phyloP scores from a whole-genome alignment of 2,888 invertebrate species.

The Cerastis rubricosa region DNA sequence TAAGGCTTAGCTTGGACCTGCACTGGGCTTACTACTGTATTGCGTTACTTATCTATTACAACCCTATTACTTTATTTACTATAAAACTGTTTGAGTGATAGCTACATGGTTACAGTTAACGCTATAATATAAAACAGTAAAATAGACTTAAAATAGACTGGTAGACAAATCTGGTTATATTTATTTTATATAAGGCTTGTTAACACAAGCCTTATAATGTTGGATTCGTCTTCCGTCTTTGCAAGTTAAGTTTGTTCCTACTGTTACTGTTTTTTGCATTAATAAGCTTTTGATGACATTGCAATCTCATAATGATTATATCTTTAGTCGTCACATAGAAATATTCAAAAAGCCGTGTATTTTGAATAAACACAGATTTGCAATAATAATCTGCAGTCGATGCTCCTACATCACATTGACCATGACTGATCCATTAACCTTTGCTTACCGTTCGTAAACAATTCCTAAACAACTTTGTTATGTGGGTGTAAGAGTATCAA shows the following conservation, averaged over 20 bases:
- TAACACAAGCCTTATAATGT: background rate
- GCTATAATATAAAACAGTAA: background rate
- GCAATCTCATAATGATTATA: background rate
- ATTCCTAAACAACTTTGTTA: slow-evolving; percentile 2
- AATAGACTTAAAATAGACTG: background rate
- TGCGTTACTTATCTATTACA: slow-evolving; percentile 46
- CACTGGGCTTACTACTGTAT: slow-evolving; percentile 38
- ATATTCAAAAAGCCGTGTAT: background rate
- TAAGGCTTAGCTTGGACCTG: slow-evolving; percentile 46
- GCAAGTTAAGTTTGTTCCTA: background rate
- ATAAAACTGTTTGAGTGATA: slow-evolving; percentile 23
- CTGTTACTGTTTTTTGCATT: background rate
- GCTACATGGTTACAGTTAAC: slow-evolving; percentile 10
- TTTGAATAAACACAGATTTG: background rate
- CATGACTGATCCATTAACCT: slow-evolving; percentile 42
- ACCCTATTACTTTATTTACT: slow-evolving; percentile 54
- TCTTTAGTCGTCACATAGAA: background rate
- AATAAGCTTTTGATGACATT: background rate
- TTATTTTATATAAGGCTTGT: too few species aligned
- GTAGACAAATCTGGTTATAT: background rate
- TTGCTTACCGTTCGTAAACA: slow-evolving; percentile 1
- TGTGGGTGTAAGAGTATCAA: slow-evolving; percentile 8
- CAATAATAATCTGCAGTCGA: background rate
- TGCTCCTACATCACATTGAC: slow-evolving; percentile 17
- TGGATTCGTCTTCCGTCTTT: background rate